phyloP scores from a whole-genome alignment of 2,113 vertebrate species.

The Coryphaenoides rupestris region DNA sequence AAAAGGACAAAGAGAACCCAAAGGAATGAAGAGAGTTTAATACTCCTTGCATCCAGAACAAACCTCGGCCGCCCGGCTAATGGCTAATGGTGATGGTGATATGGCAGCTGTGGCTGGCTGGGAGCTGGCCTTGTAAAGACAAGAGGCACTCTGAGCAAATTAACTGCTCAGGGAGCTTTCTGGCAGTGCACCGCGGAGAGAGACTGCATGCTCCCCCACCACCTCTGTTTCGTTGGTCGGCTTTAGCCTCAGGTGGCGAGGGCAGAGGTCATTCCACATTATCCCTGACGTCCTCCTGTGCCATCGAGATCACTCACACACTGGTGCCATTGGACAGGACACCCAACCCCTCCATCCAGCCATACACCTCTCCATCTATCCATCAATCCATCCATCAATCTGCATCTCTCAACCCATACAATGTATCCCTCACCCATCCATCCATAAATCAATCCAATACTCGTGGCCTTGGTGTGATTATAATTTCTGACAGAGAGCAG shows the following conservation, averaged over 20 bases:
- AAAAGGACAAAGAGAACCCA: not conserved
- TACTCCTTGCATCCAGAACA: not conserved
- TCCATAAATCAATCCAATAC: too few relatives aligned
- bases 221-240: slow-evolving; percentile 33
- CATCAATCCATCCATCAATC: too few relatives aligned
- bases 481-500: too few relatives aligned
- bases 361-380: not conserved
- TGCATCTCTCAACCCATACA: too few relatives aligned
- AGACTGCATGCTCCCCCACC: slow-evolving; percentile 37
- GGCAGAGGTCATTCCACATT: slow-evolving; percentile 45
- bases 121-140: slow-evolving; percentile 27
- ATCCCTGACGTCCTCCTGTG: slow-evolving; percentile 31
- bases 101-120: slow-evolving; percentile 11
- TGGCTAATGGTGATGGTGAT: slow-evolving; percentile 32
- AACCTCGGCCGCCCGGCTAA: slow-evolving; percentile 35
- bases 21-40: not conserved
- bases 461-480: too few relatives aligned
- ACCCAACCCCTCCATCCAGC: not conserved
- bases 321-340: slow-evolving; percentile 14
- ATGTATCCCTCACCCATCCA: too few relatives aligned
- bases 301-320: slow-evolving; percentile 26
- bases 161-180: slow-evolving; percentile 35
- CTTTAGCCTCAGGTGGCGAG: slow-evolving; percentile 24
- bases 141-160: slow-evolving; percentile 32
- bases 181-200: slow-evolving; percentile 35